Percentiles rank a stretch among this genome's conserved stretches.
Conservation (phyloP, 2,888 invertebrate species). For the Leptodirus hochenwartii region DNA sequence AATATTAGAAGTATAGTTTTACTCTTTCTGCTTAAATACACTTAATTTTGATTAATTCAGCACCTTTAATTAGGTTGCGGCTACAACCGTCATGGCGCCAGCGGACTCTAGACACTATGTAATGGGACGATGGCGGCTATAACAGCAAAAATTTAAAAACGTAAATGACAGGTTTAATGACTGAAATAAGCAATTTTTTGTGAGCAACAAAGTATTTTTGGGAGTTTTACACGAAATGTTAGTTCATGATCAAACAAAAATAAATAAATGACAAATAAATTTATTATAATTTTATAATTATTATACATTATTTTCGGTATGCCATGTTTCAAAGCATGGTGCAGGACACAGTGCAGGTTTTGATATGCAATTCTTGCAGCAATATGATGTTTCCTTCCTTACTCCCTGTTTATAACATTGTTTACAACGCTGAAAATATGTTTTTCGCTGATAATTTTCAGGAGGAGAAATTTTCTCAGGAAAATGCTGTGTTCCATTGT, state of each 20-base stretch:
- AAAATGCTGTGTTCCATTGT: too few relatives aligned
- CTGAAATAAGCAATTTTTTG: too few relatives aligned
- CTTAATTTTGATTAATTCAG: too few relatives aligned
- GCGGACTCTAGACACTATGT: too few relatives aligned
- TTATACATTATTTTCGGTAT: slow-evolving; percentile 12
- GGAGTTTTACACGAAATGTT: slow-evolving; percentile 8
- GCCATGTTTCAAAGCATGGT: slow-evolving; percentile 11
- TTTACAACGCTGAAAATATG: slow-evolving; percentile 13
- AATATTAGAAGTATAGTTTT: too few relatives aligned
- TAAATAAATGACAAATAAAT: slow-evolving; percentile 11
- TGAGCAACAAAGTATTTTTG: slow-evolving; percentile 2
- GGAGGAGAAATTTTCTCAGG: slow-evolving; percentile 13
- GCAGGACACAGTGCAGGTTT: slow-evolving; percentile 11
- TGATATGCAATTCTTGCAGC: slow-evolving; percentile 13
- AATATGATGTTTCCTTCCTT: slow-evolving; percentile 12
- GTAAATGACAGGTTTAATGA: too few relatives aligned
- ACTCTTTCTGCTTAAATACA: too few relatives aligned
- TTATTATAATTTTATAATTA: slow-evolving; percentile 12
- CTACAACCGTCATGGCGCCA: too few relatives aligned
- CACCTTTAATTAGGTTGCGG: too few relatives aligned
- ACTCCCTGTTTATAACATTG: slow-evolving; percentile 13
- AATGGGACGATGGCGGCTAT: too few relatives aligned
- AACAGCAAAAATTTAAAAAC: too few relatives aligned
- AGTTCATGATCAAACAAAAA: slow-evolving; percentile 11
- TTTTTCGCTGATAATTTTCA: slow-evolving; percentile 13